These are phyloP conservation scores for Redunca redunca DNA, from an alignment of 2,113 vertebrate species.

Conservation along the genomic window DNA sequence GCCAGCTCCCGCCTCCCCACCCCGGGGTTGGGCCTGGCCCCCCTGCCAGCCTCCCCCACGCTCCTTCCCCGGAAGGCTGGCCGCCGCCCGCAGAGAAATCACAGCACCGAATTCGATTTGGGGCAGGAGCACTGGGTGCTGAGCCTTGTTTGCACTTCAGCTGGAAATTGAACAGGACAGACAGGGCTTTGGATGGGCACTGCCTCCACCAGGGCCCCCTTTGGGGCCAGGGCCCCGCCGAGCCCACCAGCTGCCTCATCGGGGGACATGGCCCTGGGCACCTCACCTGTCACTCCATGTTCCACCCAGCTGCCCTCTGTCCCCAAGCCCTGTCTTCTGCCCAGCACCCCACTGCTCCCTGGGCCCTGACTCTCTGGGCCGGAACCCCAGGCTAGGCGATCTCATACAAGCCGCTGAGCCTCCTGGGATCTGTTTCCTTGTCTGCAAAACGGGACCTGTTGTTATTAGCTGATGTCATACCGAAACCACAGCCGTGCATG, in stretches of 20 bases:
- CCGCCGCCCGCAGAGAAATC: slow-evolving; percentile 41
- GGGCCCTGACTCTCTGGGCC: background rate
- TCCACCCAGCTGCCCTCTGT: background rate
- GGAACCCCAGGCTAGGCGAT: background rate
- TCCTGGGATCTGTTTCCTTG: background rate
- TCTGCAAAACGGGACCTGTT: background rate
- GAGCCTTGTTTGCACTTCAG: slow-evolving; percentile 59
- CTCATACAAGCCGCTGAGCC: background rate
- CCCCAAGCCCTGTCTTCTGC: background rate
- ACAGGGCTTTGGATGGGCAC: background rate
- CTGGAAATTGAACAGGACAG: slow-evolving; percentile 57
- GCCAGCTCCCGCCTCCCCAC: background rate
- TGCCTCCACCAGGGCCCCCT: background rate
- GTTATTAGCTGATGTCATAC: background rate
- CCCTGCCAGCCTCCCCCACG: background rate
- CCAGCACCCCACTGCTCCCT: background rate
- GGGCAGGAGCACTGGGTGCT: background rate
- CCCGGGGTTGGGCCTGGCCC: background rate
- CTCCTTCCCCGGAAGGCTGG: slow-evolving; percentile 58
- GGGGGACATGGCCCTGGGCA: background rate
- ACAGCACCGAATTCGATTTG: slow-evolving; percentile 41
- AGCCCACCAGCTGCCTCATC: background rate
- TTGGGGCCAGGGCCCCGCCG: rapidly evolving
- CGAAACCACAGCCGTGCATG: rapidly evolving
- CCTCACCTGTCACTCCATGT: background rate